Conservation (phyloP, 30 jellyfish, hydroid and myxozoan species). For the Mastigias papua region DNA sequence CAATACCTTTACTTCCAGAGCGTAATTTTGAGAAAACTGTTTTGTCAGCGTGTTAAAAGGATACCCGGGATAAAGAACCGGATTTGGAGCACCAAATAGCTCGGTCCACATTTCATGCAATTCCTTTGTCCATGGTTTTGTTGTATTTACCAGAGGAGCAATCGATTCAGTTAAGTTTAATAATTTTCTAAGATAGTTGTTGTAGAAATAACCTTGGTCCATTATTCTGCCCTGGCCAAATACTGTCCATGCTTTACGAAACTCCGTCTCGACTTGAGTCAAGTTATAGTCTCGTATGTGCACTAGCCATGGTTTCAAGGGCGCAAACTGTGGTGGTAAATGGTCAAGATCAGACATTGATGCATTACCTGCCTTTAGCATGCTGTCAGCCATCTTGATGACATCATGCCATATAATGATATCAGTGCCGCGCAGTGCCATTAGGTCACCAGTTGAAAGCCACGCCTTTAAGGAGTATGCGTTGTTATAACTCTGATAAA, state of each 20-base stretch:
- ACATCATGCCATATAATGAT: slow-evolving; percentile 70
- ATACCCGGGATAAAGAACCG: slow-evolving; percentile 46
- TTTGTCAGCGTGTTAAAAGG: slow-evolving; percentile 61
- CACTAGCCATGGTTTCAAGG: slow-evolving; percentile 67
- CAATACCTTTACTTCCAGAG: slow-evolving; percentile 10
- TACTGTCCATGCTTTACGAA: slow-evolving; percentile 53
- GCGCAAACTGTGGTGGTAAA: slow-evolving; percentile 5
- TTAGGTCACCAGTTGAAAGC: slow-evolving; percentile 45
- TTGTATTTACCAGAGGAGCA: slow-evolving; percentile 35
- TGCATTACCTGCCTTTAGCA: slow-evolving; percentile 30
- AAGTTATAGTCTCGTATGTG: slow-evolving; percentile 35
- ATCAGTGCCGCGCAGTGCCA: slow-evolving; percentile 38
- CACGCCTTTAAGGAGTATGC: slow-evolving; percentile 78
- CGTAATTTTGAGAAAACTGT: slow-evolving; percentile 10
- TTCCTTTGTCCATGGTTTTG: slow-evolving; percentile 59
- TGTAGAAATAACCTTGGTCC: slow-evolving; percentile 23
- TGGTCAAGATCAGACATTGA: slow-evolving; percentile 38
- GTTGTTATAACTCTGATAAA: slow-evolving; percentile 62
- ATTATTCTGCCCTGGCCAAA: slow-evolving; percentile 50
- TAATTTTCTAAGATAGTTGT: slow-evolving; percentile 31
- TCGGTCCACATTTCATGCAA: slow-evolving; percentile 59
- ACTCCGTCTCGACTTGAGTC: slow-evolving; percentile 30
- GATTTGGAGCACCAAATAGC: slow-evolving; percentile 73
- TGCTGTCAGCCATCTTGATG: slow-evolving; percentile 29
- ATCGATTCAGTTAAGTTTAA: slow-evolving; percentile 45